These are phyloP conservation scores for Drosophila pachea DNA, from an alignment of 1,140 invertebrate genomes.

Conservation along the genomic window DNA sequence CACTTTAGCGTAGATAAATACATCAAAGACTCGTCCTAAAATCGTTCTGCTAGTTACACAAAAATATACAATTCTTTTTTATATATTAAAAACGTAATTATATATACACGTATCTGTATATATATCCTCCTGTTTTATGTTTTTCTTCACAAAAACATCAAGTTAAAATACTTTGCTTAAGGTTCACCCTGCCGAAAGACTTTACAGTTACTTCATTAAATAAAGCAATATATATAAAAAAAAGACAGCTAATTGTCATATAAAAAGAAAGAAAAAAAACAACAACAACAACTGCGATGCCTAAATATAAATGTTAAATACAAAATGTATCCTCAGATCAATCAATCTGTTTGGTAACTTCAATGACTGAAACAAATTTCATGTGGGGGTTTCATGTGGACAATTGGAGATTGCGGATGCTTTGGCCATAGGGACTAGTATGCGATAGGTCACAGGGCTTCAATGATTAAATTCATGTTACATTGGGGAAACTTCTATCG, in stretches of 20 bases:
- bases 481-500: neutral
- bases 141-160: conserved; percentile 28
- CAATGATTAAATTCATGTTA: conserved; percentile 11
- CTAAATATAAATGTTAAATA: conserved; percentile 2
- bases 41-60: conserved; percentile 31
- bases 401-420: conserved; percentile 36
- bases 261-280: conserved; percentile 34
- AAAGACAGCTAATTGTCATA: conserved; percentile 10
- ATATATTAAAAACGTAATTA: neutral
- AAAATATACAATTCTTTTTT: neutral
- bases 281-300: conserved; percentile 10
- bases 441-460: conserved; percentile 57
- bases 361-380: conserved; percentile 3
- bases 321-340: conserved; percentile 23
- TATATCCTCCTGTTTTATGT: conserved; percentile 6
- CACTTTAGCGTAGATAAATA: conserved; percentile 26
- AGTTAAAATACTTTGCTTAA: conserved; percentile 51
- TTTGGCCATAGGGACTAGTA: conserved; percentile 66
- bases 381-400: conserved; percentile 8
- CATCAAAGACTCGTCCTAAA: neutral
- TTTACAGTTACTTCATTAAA: neutral
- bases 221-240: conserved; percentile 26
- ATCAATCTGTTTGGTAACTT: conserved; percentile 10
- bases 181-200: conserved; percentile 12
- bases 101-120: conserved; percentile 12